These are phyloP conservation scores for Zhuqinia jingwanae DNA, from an alignment of 2,888 invertebrate species.

Conservation along the genomic window DNA sequence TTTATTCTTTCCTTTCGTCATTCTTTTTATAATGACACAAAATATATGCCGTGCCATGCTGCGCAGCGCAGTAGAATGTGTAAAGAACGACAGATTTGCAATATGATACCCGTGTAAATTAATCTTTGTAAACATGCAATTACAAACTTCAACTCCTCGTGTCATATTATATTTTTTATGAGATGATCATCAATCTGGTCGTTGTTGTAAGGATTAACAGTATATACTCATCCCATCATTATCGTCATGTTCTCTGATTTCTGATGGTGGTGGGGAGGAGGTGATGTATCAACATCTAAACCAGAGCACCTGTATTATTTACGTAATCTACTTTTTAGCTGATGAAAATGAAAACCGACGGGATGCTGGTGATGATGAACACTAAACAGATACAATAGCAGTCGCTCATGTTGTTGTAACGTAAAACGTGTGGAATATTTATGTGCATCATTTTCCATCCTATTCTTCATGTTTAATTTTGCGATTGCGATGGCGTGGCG, in stretches of 20 bases:
- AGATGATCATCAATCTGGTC: too few relatives aligned
- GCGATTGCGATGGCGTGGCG: too few relatives aligned
- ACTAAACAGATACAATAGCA: not conserved
- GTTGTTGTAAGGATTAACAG: too few relatives aligned
- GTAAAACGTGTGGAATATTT: not conserved
- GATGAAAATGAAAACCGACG: not conserved
- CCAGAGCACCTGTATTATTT: conserved; percentile 25
- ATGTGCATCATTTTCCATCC: not conserved
- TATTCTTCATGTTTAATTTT: not conserved
- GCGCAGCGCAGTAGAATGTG: too few relatives aligned
- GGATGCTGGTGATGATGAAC: not conserved
- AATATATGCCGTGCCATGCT: too few relatives aligned
- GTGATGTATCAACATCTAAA: not conserved
- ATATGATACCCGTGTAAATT: not conserved
- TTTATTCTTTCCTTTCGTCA: too few relatives aligned
- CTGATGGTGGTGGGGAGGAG: not conserved
- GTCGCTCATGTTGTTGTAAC: not conserved
- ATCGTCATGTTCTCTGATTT: not conserved
- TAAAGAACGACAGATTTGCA: not conserved
- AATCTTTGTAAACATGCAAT: not conserved
- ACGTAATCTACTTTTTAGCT: conserved; percentile 19
- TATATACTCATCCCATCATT: not conserved
- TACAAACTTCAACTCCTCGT: not conserved
- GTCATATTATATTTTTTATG: not conserved
- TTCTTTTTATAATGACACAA: too few relatives aligned